Evolutionary conservation across 2,888 invertebrate species (phyloP).

Genomic region (Temnothorax unifasciatus): DNA sequence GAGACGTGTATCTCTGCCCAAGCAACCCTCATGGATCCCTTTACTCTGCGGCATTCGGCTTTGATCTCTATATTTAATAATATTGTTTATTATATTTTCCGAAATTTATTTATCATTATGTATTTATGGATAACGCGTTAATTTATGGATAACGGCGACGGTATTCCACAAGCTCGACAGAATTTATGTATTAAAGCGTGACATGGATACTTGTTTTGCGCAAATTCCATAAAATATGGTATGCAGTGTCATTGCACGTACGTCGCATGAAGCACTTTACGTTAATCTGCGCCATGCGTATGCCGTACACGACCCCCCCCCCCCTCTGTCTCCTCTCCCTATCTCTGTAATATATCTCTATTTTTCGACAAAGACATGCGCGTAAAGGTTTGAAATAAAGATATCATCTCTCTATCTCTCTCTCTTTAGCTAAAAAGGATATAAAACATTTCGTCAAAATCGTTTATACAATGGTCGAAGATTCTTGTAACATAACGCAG

Average conservation of each 20-base stretch:
- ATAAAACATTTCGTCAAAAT: background rate
- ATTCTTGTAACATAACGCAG: background rate
- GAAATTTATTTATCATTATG: slow-evolving; percentile 43
- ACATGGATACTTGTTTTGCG: slow-evolving; percentile 48
- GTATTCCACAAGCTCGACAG: slow-evolving; percentile 16
- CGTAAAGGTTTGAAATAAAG: slow-evolving; percentile 1
- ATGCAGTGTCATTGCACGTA: slow-evolving; percentile 47
- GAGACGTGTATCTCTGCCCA: background rate
- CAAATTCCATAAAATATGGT: slow-evolving; percentile 51
- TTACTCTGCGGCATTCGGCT: background rate
- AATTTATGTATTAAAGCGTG: slow-evolving; percentile 50
- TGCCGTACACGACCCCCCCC: slow-evolving; percentile 3
- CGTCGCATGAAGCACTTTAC: slow-evolving; percentile 49
- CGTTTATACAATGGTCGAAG: background rate
- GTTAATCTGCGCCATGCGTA: slow-evolving; percentile 44
- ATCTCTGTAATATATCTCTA: slow-evolving; percentile 33
- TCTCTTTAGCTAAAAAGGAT: background rate
- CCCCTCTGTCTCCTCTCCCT: background rate
- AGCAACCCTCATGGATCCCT: background rate
- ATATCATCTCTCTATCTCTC: background rate
- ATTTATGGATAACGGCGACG: slow-evolving; percentile 41
- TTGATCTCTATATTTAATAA: background rate
- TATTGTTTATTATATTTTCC: slow-evolving; percentile 5
- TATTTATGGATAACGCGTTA: slow-evolving; percentile 44
- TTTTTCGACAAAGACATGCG: slow-evolving; percentile 26